Evolutionary conservation across 2,888 invertebrate species (phyloP), one percentile per base, ranked within the genome.

Genomic region (Polyploca ridens): DNA sequence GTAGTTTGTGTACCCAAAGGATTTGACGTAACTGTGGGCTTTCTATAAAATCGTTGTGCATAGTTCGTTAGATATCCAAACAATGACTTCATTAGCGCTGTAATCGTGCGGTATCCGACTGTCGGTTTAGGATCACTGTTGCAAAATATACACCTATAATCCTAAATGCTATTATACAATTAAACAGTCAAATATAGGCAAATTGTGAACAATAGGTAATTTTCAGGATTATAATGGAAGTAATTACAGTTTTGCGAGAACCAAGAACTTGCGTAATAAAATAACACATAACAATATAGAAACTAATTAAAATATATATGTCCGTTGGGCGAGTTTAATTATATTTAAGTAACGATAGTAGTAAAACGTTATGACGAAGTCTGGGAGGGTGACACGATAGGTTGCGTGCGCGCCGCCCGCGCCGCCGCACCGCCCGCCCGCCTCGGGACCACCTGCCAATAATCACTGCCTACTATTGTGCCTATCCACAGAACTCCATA

Each of bases 81-180:
- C 91, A 92, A 91, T 90, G 88, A 87, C 85, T 93, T 93, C 92
- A 93, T 93, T 93, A 93, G 90, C 79, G 87, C 79, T 86, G 85
- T 90, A 93, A 93, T 91, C 85, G 89, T 77, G 89, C 80, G 87
- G 87, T 83, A 81, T 84, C 82, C 82, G 78, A 80, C 82, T 27
- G 60, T 70, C 67, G 70, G 71, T 72, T 41, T 75, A 75, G 72
- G 74, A 68, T 69, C 65, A 68, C 64, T 72, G 70, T 69, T 60
- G 67, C 66, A 65, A 69, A 69, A 69, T 63, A 69, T 66, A 69
- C 58, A 58, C 33, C 57, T 27, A 62, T 62, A 59, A 54, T 19
- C 16, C 54, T 19, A 8, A 19, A 54, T 54, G 54, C 19, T 38
- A 59, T 33, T 58, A 13, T 58, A 58, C 58, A 33, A 8, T 58